phyloP scores from a whole-genome alignment of 2,797 vertebrate species.

The Syngnathus acus region DNA sequence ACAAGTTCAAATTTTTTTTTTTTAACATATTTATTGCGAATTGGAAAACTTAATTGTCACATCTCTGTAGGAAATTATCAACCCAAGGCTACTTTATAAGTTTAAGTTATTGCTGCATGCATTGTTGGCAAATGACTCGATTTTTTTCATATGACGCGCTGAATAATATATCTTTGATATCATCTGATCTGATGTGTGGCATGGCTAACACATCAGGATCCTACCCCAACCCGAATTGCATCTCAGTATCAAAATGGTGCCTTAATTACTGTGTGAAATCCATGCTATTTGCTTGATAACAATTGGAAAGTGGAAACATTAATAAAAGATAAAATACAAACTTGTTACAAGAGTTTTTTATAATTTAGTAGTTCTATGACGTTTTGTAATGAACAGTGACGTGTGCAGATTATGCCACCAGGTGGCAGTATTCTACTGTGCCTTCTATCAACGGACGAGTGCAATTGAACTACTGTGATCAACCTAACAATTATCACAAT shows the following conservation, averaged over 20 bases:
- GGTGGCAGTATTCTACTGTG: not conserved
- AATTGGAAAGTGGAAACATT: constrained; percentile 4
- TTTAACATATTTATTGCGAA: constrained; percentile 15
- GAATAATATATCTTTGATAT: constrained; percentile 10
- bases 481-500: too few relatives aligned
- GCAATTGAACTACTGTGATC: too few relatives aligned
- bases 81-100: constrained; percentile 4
- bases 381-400: too few relatives aligned
- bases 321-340: constrained; percentile 44
- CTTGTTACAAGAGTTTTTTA: not conserved
- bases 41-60: constrained; percentile 6
- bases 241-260: constrained; percentile 2
- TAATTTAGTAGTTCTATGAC: constrained; percentile 15
- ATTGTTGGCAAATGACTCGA: constrained; percentile 10
- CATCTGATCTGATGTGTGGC: not conserved
- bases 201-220: not conserved
- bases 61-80: constrained; percentile 1
- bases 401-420: constrained; percentile 4
- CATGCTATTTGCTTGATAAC: constrained; percentile 31
- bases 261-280: constrained; percentile 35
- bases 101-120: constrained; percentile 7
- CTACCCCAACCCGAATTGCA: not conserved
- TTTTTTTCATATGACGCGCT: not conserved
- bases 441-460: not conserved
- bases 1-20: constrained; percentile 4